These are phyloP conservation scores for Ceraclea dissimilis DNA, from an alignment of 2,888 invertebrate species.

Conservation along the genomic window DNA sequence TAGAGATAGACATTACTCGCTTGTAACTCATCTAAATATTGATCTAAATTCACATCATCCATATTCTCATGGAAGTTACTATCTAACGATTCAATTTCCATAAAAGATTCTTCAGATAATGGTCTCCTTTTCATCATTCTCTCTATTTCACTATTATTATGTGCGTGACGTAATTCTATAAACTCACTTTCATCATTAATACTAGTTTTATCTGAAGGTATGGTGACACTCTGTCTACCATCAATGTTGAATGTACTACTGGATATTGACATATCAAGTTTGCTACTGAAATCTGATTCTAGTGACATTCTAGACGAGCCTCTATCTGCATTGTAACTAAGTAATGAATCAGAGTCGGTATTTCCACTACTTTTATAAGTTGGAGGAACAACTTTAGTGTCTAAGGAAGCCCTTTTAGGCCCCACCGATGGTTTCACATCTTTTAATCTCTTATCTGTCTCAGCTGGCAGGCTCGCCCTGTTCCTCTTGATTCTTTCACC, in stretches of 20 bases:
- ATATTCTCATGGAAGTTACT: slow-evolving; percentile 47
- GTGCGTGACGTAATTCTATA: slow-evolving; percentile 47
- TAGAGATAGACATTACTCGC: slow-evolving; percentile 38
- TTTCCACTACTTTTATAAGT: slow-evolving; percentile 37
- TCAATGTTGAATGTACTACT: slow-evolving; percentile 14
- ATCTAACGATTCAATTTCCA: slow-evolving; percentile 53
- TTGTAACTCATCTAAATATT: slow-evolving; percentile 59
- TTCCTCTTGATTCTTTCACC: slow-evolving; percentile 46
- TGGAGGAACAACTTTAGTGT: slow-evolving; percentile 36
- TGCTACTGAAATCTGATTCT: slow-evolving; percentile 46
- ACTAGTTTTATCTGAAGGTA: slow-evolving; percentile 41
- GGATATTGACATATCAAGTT: slow-evolving; percentile 39
- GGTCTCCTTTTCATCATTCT: slow-evolving; percentile 62
- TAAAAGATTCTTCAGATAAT: slow-evolving; percentile 66
- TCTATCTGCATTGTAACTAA: slow-evolving; percentile 43
- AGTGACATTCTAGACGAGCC: slow-evolving; percentile 43
- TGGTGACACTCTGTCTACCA: slow-evolving; percentile 31
- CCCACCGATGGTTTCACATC: slow-evolving; percentile 7
- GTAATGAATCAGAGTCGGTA: slow-evolving; percentile 41
- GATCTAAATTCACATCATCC: slow-evolving; percentile 57
- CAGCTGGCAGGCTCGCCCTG: slow-evolving; percentile 39
- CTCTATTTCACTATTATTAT: slow-evolving; percentile 48
- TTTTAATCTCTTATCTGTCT: slow-evolving; percentile 33
- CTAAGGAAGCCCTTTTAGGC: slow-evolving; percentile 25
- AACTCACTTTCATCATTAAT: slow-evolving; percentile 42